Percentiles rank a stretch among this genome's conserved stretches.
Evolutionary conservation across 2,888 invertebrate genomes (phyloP).

Genomic region (Eilema depressum): DNA sequence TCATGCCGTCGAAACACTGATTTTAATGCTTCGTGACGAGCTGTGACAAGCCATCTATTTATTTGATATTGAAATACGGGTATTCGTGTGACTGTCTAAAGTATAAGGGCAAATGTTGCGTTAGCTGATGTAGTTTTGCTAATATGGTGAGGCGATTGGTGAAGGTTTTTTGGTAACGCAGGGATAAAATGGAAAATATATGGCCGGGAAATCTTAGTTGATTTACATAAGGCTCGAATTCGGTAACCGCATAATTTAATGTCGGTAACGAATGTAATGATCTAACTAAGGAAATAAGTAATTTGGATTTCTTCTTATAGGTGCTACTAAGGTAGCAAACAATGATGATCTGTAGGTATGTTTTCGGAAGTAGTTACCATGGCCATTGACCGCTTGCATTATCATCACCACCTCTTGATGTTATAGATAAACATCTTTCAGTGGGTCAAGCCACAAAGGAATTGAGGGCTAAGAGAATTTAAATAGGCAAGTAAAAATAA

Average conservation of each 20-base stretch:
- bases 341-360: no score
- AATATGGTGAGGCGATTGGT: constrained; percentile 11
- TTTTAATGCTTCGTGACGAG: constrained; percentile 82
- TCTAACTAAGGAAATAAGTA: not conserved
- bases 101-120: constrained; percentile 33
- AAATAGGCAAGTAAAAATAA: no score
- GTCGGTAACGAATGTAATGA: not conserved
- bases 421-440: no score
- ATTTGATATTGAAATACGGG: constrained; percentile 59
- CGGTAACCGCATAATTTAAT: not conserved
- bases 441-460: no score
- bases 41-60: constrained; percentile 69
- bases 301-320: not conserved
- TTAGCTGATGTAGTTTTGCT: constrained; percentile 24
- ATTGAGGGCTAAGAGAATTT: no score
- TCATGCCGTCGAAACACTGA: constrained; percentile 79
- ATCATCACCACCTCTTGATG: no score
- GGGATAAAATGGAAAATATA: constrained; percentile 17
- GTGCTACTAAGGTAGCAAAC: not conserved
- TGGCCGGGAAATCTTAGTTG: not conserved
- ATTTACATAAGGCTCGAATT: constrained; percentile 2
- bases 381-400: no score
- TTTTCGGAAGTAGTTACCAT: no score
- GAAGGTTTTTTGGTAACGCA: constrained; percentile 13
- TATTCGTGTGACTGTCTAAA: constrained; percentile 50